Base-by-base conservation (phyloP, 2,797 vertebrate species). In the Channallabes apus region DNA sequence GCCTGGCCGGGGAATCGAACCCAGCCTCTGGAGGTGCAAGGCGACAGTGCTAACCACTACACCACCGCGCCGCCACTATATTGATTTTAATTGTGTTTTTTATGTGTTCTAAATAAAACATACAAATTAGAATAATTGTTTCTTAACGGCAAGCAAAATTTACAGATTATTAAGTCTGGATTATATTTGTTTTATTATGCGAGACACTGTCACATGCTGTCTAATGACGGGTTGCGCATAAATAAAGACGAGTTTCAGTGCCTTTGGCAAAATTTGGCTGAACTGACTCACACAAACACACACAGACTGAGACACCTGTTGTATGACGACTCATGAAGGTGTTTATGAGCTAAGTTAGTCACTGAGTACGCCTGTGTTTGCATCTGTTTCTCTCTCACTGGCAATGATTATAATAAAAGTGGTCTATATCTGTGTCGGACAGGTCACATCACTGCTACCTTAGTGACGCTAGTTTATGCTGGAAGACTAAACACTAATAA, bases 301-400 rank as follows among this genome's bases (percentile, higher is more conserved):
- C 6, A 77, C 14, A 75, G 32, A 83, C 41, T 0, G 4, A 84
- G 61, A 67, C 61, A 79, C 80, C 73, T 86, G 80, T 71, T 79
- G 15, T 77, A 6, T 29, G 71, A 67, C 69, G 35, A 56, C 58
- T 80, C 38, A 59, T 20, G 3, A 7, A 24, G 67, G 9, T 80
- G 56, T 65, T 56, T 77, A 46, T 59, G 64, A 0, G 29, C 4
- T 27, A 35, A 0, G 69, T 82, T 46, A 82, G 73, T 86, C 64
- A 82, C 2, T 38, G 62, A 73, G 51, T 82, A 4, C 64, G 61
- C 83, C 29, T 73, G 65, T 12, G 32, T 32, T 24, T 69, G 24
- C 69, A 61, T 82, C 82, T 87, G 82, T 82, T 80, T 84, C 22
- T 58, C 20, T 58, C 32, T 67, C 59, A 35, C 54, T 38, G 27